Evolutionary conservation across 2,113 vertebrate genomes (phyloP), one percentile per base, ranked within the genome.

Genomic region (Prunella himalayana): DNA sequence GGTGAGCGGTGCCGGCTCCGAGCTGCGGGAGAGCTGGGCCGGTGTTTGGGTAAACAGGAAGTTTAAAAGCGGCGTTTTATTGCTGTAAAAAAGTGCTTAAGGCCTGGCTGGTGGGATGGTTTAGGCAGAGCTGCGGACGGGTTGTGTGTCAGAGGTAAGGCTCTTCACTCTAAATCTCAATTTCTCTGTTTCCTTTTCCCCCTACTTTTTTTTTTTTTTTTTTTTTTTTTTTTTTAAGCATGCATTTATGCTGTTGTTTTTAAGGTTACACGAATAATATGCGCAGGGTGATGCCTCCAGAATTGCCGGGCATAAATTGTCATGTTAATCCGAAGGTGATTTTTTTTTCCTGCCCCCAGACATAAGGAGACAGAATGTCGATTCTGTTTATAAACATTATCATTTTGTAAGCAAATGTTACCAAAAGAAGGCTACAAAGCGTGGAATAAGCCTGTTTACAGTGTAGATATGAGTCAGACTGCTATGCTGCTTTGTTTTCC

Each of bases 31-130:
- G 51, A 76, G 61, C 79, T 21, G 51, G 64, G 73, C 41, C 71
- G 65, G 66, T 93, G 76, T 85, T 81, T 65, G 57, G 76, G 82
- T 92, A 94, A 94, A 95, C 95, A 96, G 96, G 96, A 97, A 97
- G 96, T 97, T 95, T 94, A 90, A 95, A 92, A 94, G 95, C 60
- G 5, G 77, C 76, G 6, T 90, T 95, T 95, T 90, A 66, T 78
- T 60, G 61, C 65, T 79, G 45, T 81, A 30, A 93, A 92, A 90
- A 94, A 94, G 86, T 95, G 69, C 69, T 85, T 22, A 45, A 41
- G 96, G 95, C 96, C 96, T 96, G 90, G 50, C 68, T 78, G 53
- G 44, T 70, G 79, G 77, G 88, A 73, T 88, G 82, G 35, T 90
- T 92, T 90, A 75, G 75, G 72, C 72, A 72, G 44, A 71, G 73